Percentiles rank a stretch among this genome's conserved stretches.
These are phyloP conservation scores for Varecia variegata DNA, from an alignment of 2,797 vertebrate genomes.

Conservation along the genomic window DNA sequence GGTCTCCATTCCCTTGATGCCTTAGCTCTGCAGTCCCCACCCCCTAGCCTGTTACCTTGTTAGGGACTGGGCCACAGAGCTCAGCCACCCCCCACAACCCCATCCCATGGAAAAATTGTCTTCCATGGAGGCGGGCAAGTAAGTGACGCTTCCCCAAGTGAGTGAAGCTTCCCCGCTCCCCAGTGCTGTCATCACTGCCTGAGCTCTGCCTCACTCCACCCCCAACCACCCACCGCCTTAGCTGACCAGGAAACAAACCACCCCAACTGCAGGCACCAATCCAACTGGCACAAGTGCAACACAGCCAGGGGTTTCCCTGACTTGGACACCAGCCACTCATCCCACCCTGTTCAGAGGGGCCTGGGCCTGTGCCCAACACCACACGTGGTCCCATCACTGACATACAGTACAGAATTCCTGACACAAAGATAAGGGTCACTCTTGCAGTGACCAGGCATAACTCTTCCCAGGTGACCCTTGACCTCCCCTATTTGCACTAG, in stretches of 20 bases:
- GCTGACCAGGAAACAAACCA: conserved; percentile 17
- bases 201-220: too few relatives aligned
- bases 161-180: too few relatives aligned
- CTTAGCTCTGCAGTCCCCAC: background rate
- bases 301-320: background rate
- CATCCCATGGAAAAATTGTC: too few relatives aligned
- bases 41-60: background rate
- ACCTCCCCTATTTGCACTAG: too few relatives aligned
- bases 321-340: background rate
- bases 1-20: background rate
- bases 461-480: background rate
- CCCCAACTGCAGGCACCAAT: background rate
- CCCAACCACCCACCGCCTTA: background rate
- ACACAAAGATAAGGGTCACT: background rate
- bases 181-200: too few relatives aligned
- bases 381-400: background rate
- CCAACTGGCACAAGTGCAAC: background rate
- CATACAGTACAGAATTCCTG: background rate
- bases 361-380: background rate
- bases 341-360: background rate
- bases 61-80: too few relatives aligned
- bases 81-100: too few relatives aligned
- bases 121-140: too few relatives aligned
- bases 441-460: too few relatives aligned
- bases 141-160: too few relatives aligned